phyloP scores from a whole-genome alignment of 64 coral and sea anemone species.

The Cladopsammia gracilis region DNA sequence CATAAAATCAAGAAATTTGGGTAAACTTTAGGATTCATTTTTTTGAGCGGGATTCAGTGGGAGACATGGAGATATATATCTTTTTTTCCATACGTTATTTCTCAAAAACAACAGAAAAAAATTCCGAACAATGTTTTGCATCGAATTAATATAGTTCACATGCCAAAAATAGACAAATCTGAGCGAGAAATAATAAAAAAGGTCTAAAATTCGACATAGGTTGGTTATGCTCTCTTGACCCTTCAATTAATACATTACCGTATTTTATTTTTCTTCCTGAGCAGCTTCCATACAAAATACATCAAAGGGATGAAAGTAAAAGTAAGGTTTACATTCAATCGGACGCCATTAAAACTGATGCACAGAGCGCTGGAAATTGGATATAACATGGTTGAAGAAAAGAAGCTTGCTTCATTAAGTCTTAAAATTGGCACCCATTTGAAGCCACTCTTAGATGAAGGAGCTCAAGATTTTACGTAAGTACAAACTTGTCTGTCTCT shows the following conservation, averaged over 20 bases:
- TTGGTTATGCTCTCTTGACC: not conserved
- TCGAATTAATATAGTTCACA: no score
- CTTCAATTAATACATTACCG: not conserved
- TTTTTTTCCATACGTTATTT: no score
- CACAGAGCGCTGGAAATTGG: conserved; percentile 74
- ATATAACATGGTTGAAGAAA: conserved; percentile 25
- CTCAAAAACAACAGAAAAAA: no score
- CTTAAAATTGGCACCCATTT: conserved; percentile 1
- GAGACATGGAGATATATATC: no score
- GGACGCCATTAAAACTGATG: conserved; percentile 80
- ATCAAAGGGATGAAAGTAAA: conserved; percentile 82
- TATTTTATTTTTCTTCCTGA: not conserved
- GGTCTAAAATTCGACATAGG: no score
- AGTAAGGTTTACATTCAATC: conserved; percentile 82
- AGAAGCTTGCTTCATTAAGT: not conserved
- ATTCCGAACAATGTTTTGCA: no score
- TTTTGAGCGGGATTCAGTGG: no score
- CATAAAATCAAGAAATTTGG: no score
- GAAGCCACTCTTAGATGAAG: not conserved
- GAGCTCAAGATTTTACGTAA: conserved; percentile 4
- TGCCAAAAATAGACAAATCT: not conserved
- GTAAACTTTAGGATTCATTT: no score
- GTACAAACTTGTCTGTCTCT: not conserved
- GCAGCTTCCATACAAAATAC: conserved; percentile 77
- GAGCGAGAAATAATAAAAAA: not conserved